Conservation (phyloP, 2,888 invertebrate genomes). For the Stenodema calcarata region DNA sequence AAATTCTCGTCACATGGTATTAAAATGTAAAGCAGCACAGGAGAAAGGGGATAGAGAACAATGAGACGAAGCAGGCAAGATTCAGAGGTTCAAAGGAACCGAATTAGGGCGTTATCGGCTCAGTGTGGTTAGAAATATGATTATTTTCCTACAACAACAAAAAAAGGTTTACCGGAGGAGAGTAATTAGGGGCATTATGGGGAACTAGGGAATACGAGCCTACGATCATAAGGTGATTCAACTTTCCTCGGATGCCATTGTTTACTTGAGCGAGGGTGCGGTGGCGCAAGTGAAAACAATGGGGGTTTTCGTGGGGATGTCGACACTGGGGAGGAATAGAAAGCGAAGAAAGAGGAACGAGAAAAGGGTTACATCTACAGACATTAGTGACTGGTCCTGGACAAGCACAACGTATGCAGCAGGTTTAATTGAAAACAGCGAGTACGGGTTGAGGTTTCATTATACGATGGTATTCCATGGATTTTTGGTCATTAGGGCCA, state of each 20-base stretch:
- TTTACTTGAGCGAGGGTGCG: neutral
- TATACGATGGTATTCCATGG: no score
- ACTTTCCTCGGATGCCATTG: conserved; percentile 8
- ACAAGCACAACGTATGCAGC: neutral
- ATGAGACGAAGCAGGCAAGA: neutral
- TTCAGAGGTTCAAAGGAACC: neutral
- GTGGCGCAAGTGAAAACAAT: neutral
- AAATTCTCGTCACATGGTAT: neutral
- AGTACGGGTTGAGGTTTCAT: no score
- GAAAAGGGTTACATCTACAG: neutral
- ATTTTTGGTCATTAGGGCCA: no score
- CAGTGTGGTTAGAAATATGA: neutral
- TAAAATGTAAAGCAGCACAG: neutral
- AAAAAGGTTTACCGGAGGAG: neutral
- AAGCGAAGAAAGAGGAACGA: neutral
- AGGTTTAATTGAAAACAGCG: neutral
- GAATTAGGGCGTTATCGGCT: neutral
- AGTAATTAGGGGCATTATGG: neutral
- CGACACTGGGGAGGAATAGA: neutral
- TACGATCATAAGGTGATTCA: conserved; percentile 8
- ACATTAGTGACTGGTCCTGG: neutral
- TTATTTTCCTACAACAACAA: neutral
- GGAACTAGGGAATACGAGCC: neutral
- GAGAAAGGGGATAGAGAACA: neutral
- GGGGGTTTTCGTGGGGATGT: neutral